phyloP scores from a whole-genome alignment of 2,797 vertebrate species.

The Thamnophis elegans region DNA sequence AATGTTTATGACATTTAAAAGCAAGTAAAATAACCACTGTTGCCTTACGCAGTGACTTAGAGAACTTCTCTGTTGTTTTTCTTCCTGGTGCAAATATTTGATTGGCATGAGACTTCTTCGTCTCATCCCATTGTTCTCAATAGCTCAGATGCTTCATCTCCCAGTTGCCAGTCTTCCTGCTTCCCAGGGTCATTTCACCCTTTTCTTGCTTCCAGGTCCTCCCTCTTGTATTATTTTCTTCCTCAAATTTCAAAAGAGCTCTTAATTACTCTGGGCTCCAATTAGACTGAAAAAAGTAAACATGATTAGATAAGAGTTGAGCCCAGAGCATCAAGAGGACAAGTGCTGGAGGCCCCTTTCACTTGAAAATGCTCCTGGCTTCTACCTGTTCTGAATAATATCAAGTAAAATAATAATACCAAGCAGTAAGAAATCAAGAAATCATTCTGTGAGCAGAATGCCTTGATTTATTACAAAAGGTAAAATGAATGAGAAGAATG shows the following conservation, averaged over 20 bases:
- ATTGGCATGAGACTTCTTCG: not conserved
- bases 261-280: not conserved
- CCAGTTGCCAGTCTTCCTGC: not conserved
- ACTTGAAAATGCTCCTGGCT: not conserved
- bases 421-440: not conserved
- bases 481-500: not conserved
- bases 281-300: not conserved
- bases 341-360: not conserved
- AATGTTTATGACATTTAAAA: not conserved
- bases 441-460: not conserved
- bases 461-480: not conserved
- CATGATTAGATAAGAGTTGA: not conserved
- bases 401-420: not conserved
- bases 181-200: not conserved
- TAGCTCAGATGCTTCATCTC: not conserved
- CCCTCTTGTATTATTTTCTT: not conserved
- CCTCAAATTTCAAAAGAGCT: not conserved
- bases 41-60: not conserved
- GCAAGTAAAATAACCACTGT: not conserved
- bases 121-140: not conserved
- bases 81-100: not conserved
- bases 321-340: not conserved
- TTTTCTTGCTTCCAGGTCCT: not conserved
- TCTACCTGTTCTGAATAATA: not conserved
- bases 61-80: not conserved